A percentile compares a stretch with the other conserved stretches of the same genome.
These are phyloP conservation scores for Oscheius sp. DNA, from an alignment of 2,888 invertebrate species.

Conservation along the genomic window DNA sequence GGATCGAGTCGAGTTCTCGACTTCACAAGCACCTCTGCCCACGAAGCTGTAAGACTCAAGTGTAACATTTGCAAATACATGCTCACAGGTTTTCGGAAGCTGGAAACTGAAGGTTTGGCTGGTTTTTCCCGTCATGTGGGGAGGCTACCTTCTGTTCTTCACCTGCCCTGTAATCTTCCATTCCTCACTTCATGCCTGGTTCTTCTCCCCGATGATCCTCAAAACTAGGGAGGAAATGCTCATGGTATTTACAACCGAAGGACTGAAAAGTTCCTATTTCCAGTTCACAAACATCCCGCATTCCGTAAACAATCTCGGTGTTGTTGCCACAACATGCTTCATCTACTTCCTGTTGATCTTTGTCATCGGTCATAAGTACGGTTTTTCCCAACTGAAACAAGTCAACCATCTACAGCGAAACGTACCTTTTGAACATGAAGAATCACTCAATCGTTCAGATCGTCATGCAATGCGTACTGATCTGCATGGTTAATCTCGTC, in stretches of 20 bases:
- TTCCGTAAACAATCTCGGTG: neutral
- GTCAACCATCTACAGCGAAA: neutral
- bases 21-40: neutral
- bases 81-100: slow-evolving; percentile 2
- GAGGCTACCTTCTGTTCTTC: slow-evolving; percentile 1
- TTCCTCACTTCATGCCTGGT: neutral
- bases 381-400: neutral
- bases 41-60: neutral
- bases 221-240: neutral
- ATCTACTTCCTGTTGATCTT: neutral
- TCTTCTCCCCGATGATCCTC: slow-evolving; percentile 1
- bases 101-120: neutral
- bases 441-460: neutral
- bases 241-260: neutral
- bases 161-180: neutral
- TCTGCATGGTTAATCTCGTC: slow-evolving; percentile 3
- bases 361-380: slow-evolving; percentile 4
- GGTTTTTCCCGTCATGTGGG: neutral
- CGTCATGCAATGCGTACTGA: neutral
- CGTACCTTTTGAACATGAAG: neutral
- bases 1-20: slow-evolving; percentile 1
- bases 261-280: neutral
- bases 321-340: slow-evolving; percentile 4
- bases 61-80: neutral
- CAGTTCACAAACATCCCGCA: slow-evolving; percentile 1